A percentile compares a stretch with the other conserved stretches of the same genome.
Evolutionary conservation across 2,113 vertebrate species (phyloP).

Genomic region (Phalacrocorax aristotelis): DNA sequence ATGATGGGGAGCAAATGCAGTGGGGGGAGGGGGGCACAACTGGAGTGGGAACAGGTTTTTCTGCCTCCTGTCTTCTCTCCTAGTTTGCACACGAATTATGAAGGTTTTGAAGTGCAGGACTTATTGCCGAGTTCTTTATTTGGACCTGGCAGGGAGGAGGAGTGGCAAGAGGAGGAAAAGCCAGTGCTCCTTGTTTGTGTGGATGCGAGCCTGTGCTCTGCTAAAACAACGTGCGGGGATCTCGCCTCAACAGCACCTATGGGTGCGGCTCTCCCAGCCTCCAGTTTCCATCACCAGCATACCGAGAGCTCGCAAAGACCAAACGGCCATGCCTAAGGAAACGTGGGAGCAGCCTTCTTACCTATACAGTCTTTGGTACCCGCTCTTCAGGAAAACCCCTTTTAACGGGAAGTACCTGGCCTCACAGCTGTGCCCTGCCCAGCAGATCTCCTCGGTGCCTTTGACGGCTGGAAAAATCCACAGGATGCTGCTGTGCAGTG

Average conservation of each 20-base stretch:
- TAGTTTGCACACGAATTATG: neutral
- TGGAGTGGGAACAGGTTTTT: conserved; percentile 47
- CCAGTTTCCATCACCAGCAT: neutral
- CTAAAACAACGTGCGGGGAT: neutral
- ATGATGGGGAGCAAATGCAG: neutral
- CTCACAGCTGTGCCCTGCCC: no score
- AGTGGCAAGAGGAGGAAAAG: neutral
- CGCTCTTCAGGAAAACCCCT: neutral
- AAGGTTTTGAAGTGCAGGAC: neutral
- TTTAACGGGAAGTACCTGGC: neutral
- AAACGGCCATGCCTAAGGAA: neutral
- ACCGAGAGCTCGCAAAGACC: neutral
- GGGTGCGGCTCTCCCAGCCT: neutral
- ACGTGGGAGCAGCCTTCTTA: neutral
- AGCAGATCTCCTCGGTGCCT: neutral
- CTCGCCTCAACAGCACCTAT: neutral
- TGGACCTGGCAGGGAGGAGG: neutral
- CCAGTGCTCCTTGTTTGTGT: neutral
- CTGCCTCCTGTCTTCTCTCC: neutral
- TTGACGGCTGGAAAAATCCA: neutral
- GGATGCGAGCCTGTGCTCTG: neutral
- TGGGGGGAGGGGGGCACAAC: neutral
- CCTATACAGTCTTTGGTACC: neutral
- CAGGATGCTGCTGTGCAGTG: neutral
- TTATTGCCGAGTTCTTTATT: neutral